Conservation (phyloP, 37 sponge, comb jelly and placozoan species). For the Aplysina aerophoba region DNA sequence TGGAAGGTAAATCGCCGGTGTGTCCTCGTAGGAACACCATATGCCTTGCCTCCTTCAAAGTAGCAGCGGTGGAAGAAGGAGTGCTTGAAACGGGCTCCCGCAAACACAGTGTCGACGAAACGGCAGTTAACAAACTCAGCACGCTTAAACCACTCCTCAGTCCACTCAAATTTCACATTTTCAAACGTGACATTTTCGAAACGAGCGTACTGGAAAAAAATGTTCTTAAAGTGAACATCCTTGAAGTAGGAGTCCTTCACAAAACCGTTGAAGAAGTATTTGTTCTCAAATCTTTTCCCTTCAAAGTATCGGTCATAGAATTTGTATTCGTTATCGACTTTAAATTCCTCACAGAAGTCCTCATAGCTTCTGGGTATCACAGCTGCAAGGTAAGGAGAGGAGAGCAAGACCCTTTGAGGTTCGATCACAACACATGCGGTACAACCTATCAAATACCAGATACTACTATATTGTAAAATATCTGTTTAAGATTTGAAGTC, state of each 20-base stretch:
- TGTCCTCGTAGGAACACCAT: too few species aligned
- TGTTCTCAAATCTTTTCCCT: background rate
- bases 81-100: background rate
- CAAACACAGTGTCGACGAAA: background rate
- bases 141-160: background rate
- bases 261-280: background rate
- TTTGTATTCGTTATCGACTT: too few species aligned
- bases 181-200: conserved; percentile 10
- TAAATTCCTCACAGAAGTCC: background rate
- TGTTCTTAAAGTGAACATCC: background rate
- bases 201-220: background rate
- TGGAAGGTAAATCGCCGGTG: background rate
- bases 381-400: background rate
- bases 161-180: background rate
- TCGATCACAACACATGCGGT: too few species aligned
- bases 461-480: too few species aligned
- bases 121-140: background rate
- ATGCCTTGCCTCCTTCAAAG: background rate
- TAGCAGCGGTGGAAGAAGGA: background rate
- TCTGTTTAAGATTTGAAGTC: too few species aligned
- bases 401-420: background rate
- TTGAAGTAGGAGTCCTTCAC: background rate
- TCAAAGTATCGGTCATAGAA: too few species aligned
- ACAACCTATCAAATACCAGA: too few species aligned
- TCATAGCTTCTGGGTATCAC: background rate